Base-by-base conservation (phyloP, 2,888 invertebrate species). In the Tolmerus cingulatus region DNA sequence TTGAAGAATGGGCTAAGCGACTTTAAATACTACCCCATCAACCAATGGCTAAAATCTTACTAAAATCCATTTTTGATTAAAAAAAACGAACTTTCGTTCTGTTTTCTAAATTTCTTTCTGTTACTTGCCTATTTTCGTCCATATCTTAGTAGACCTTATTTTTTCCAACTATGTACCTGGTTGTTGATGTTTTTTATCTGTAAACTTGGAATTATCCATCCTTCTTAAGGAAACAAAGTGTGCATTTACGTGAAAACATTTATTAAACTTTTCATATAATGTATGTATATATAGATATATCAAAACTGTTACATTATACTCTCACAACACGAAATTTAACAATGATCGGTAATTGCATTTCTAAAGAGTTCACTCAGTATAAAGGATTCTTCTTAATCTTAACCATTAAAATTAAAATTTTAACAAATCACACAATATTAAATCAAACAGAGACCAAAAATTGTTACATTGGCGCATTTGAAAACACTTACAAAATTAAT, bases 321-420 rank as follows among this genome's bases (percentile, higher is more conserved):
- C 51, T 79, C 51, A 79, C 79, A 79, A 79, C 79, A 79, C 46
- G 16, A 79, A 79, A 79, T 51, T 40, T 79, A 79, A 79, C 79
- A 79, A 79, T 79, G 79, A 79, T 46, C 14, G 27, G 27, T 55
- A 79, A 79, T 27, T 51, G 51, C 79, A 79, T 66, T 66, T 66
- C 66, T 66, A 66, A 27, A 66, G 27, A 66, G 66, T 66, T 66
- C 66, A 66, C 66, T 66, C 66, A 23, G 27, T 66, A 57, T 23
- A 66, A 66, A 66, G 66, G 66, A 66, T 66, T 66, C 66, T 66
- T 23, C 66, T 66, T 66, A 66, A 66, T 23, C 66, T 23, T 27
- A 66, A 3, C 0, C 12, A 66, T 66, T 46, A 66, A 66, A 66
- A 66, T 27, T 9, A 66, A 66, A 66, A 66, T 5, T 19, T 66